Percentiles rank a stretch among this genome's conserved stretches.
Conservation (phyloP, 2,888 invertebrate genomes). For the Augiades crinisus region DNA sequence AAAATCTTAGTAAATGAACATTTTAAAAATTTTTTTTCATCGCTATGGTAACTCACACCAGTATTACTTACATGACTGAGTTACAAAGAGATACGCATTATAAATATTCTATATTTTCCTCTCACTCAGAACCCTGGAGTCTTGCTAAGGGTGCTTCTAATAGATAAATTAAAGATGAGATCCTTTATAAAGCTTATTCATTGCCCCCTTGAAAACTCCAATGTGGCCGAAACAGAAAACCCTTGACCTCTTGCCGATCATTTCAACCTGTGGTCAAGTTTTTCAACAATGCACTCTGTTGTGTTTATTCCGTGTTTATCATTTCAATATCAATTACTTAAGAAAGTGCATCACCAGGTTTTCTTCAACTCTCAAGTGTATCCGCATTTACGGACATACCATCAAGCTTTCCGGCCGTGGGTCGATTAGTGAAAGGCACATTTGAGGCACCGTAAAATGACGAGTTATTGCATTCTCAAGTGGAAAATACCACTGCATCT, state of each 20-base stretch:
- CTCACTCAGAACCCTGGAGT: constrained; percentile 81
- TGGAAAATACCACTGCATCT: constrained; percentile 59
- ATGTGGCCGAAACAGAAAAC: constrained; percentile 79
- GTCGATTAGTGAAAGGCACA: constrained; percentile 80
- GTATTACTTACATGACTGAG: constrained; percentile 78
- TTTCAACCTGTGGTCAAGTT: constrained; percentile 76
- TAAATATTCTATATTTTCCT: constrained; percentile 70
- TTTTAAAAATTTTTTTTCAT: constrained; percentile 23
- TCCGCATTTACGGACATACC: constrained; percentile 77
- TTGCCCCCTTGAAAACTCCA: constrained; percentile 73
- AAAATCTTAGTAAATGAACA: constrained; percentile 32
- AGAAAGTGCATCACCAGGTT: constrained; percentile 79
- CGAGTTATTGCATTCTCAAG: constrained; percentile 81
- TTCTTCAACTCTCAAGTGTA: constrained; percentile 77
- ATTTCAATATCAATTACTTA: constrained; percentile 28
- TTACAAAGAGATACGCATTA: constrained; percentile 67
- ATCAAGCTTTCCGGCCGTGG: constrained; percentile 80
- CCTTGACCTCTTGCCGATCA: constrained; percentile 76
- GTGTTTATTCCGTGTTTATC: constrained; percentile 14
- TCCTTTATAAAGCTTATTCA: constrained; percentile 28
- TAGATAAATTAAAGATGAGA: constrained; percentile 36
- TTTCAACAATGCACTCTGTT: constrained; percentile 76
- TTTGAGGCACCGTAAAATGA: constrained; percentile 78
- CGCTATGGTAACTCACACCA: constrained; percentile 63
- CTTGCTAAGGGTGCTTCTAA: constrained; percentile 65